phyloP scores from a whole-genome alignment of 2,888 invertebrate species.

The Oeneis ivallda region DNA sequence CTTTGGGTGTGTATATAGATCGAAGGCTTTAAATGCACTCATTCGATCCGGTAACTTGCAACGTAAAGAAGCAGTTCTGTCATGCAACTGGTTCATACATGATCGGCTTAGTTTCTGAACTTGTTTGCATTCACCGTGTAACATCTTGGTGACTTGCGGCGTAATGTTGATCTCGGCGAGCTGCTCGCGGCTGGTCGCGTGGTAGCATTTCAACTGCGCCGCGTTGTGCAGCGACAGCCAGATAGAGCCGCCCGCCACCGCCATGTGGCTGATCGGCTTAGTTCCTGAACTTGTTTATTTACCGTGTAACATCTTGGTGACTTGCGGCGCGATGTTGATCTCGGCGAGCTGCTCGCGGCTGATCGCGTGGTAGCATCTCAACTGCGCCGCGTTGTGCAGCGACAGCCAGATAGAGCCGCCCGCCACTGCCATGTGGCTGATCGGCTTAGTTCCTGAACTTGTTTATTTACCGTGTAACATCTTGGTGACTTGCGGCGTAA shows the following conservation, averaged over 20 bases:
- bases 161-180: conserved; percentile 92
- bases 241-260: conserved; percentile 90
- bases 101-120: neutral
- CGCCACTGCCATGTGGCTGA: too few species aligned
- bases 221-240: conserved; percentile 96
- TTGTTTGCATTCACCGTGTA: conserved; percentile 84
- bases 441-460: neutral
- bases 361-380: too few species aligned
- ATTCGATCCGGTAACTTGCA: too few species aligned
- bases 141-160: conserved; percentile 95
- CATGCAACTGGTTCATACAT: too few species aligned
- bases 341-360: too few species aligned
- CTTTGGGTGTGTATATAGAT: too few species aligned
- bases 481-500: conserved; percentile 95
- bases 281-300: conserved; percentile 88
- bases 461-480: conserved; percentile 90
- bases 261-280: conserved; percentile 91
- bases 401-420: too few species aligned
- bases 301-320: too few species aligned
- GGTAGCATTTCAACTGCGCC: conserved; percentile 92
- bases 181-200: conserved; percentile 84
- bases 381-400: too few species aligned
- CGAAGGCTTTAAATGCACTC: too few species aligned
- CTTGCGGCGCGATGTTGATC: too few species aligned
- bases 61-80: too few species aligned